Conservation (phyloP, 2,797 vertebrate genomes). For the Selene dorsalis region DNA sequence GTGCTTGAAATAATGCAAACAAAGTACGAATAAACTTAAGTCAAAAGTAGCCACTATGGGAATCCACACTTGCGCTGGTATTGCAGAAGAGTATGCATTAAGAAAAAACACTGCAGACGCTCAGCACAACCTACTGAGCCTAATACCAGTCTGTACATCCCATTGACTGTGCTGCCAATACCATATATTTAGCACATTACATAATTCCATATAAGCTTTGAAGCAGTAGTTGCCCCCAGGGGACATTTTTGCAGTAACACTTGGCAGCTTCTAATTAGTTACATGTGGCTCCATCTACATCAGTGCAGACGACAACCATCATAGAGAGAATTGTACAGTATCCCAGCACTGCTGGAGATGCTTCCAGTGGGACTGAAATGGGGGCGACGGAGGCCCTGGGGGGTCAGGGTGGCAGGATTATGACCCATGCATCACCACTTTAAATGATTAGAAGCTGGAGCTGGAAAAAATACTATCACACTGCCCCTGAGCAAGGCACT, state of each 20-base stretch:
- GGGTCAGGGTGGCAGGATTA: slow-evolving; percentile 9
- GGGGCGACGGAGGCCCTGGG: slow-evolving; percentile 9
- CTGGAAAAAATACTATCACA: slow-evolving; percentile 1
- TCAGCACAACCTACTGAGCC: not conserved
- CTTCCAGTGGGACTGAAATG: not conserved
- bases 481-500: slow-evolving; percentile 12
- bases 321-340: not conserved
- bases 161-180: not conserved
- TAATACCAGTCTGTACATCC: not conserved
- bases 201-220: slow-evolving; percentile 8
- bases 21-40: too few species aligned
- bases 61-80: not conserved
- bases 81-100: not conserved
- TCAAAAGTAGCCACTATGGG: too few species aligned
- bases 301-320: slow-evolving; percentile 15
- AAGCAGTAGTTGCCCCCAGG: slow-evolving; percentile 2
- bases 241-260: slow-evolving; percentile 21
- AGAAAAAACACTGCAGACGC: slow-evolving; percentile 9
- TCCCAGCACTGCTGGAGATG: not conserved
- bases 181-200: not conserved
- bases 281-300: slow-evolving; percentile 32
- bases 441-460: slow-evolving; percentile 20
- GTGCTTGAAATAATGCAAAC: too few species aligned
- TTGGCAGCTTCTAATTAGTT: slow-evolving; percentile 41
- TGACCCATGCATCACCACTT: not conserved